A percentile compares a stretch with the other conserved stretches of the same genome.
phyloP scores from a whole-genome alignment of 2,113 vertebrate species.

The Dendrocopos noguchii region DNA sequence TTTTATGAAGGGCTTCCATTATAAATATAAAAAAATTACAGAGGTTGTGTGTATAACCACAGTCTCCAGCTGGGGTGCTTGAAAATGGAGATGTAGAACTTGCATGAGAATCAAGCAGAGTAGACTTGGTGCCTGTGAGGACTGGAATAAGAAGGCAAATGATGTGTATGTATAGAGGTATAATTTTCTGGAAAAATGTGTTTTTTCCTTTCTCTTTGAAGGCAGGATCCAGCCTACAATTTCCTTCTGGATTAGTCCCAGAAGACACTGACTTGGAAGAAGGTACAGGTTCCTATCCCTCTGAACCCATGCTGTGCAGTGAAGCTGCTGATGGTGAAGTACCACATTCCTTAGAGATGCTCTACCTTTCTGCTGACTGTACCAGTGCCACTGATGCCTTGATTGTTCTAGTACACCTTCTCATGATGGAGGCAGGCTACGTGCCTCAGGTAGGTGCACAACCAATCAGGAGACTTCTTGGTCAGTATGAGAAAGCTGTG shows the following conservation, averaged over 20 bases:
- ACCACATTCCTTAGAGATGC: constrained; percentile 87
- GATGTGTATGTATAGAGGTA: background rate
- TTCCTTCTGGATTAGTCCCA: constrained; percentile 46
- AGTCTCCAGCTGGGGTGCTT: background rate
- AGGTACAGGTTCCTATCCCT: constrained; percentile 50
- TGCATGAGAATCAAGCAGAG: background rate
- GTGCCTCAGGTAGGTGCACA: constrained; percentile 80
- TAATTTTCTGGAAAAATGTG: background rate
- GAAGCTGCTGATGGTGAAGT: constrained; percentile 85
- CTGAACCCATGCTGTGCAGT: constrained; percentile 91
- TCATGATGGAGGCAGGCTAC: constrained; percentile 95
- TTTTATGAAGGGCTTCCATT: background rate
- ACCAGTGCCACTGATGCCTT: constrained; percentile 81
- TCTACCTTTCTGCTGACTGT: constrained; percentile 80
- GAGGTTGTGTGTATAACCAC: background rate
- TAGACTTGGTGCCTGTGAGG: background rate
- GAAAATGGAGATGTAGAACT: background rate
- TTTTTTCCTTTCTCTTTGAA: constrained; percentile 49
- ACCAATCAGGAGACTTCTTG: background rate
- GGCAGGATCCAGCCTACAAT: constrained; percentile 64
- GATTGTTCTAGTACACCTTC: constrained; percentile 83
- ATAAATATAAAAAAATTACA: background rate
- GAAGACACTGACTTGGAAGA: constrained; percentile 67
- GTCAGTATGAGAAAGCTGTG: background rate
- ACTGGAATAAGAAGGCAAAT: background rate